Evolutionary conservation across 2,113 vertebrate genomes (phyloP), one percentile per base, ranked within the genome.

Genomic region (Lota lota): DNA sequence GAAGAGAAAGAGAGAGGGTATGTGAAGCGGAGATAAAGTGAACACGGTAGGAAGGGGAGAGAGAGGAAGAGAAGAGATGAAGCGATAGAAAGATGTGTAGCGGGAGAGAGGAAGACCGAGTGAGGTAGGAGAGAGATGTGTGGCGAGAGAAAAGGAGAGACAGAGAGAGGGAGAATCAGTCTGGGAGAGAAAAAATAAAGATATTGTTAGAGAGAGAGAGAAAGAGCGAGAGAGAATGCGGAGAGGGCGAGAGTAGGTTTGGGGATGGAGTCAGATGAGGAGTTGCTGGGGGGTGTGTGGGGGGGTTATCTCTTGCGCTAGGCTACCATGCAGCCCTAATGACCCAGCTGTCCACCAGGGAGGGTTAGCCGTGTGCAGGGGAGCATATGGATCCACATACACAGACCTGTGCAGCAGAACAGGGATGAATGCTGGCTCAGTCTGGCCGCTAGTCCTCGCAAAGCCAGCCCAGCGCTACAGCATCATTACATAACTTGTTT

Each of bases 241-340:
- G 20, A 19, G 21, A 62, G 54, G 63, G 69, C 65, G 51, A 33
- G 20, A 68, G 66, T 8, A 67, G 72, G 70, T 77, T 79, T 81
- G 64, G 16, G 16, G 72, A 68, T 18, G 69, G 54, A 74, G 72
- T 54, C 75, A 79, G 68, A 81, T 83, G 75, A 79, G 22, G 53
- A 16, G 22, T 17, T 54, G 21, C 53, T 28, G 40, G 62, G 5
- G n/a, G 21, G 15, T 5, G 18, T 18, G 19, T 5, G 11, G 20
- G 51, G 56, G 67, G 61, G 57, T 64, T 74, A 40, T 24, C 17
- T 63, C 78, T 78, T 79, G 79, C 63, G 74, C 78, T 72, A 68
- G 56, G 65, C 72, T 77, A 73, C 71, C 79, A 75, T 74, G 74
- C 65, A 69, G 69, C 70, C 72, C 80, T 85, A 85, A 87, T 82